Conservation (phyloP, 2,888 invertebrate species). For the Clistopyga incitator region DNA sequence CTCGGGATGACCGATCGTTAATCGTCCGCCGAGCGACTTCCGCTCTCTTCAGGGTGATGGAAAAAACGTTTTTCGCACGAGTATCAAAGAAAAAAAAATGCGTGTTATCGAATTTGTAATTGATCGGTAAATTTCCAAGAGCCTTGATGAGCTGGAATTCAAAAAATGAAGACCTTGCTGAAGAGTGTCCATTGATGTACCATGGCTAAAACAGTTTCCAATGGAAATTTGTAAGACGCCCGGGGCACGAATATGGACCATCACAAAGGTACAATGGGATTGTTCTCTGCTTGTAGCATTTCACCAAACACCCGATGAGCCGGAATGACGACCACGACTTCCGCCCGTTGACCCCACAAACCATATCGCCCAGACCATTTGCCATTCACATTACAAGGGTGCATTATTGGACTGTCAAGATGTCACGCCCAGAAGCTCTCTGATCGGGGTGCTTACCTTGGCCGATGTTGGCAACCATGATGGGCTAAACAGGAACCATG, state of each 20-base stretch:
- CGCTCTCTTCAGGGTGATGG: slow-evolving; percentile 47
- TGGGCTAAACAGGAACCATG: neutral
- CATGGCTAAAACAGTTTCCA: slow-evolving; percentile 13
- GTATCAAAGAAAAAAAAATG: no score
- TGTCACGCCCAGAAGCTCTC: slow-evolving; percentile 18
- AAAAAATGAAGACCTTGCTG: no score
- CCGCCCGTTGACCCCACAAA: slow-evolving; percentile 6
- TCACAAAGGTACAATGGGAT: slow-evolving; percentile 77
- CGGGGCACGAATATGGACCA: slow-evolving; percentile 49
- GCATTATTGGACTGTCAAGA: slow-evolving; percentile 30
- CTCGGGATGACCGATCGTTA: slow-evolving; percentile 72
- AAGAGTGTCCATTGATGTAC: slow-evolving; percentile 21
- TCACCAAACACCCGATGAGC: slow-evolving; percentile 75
- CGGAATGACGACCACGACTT: slow-evolving; percentile 57
- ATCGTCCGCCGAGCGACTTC: slow-evolving; percentile 70
- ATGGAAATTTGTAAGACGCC: slow-evolving; percentile 54
- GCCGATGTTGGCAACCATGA: slow-evolving; percentile 5
- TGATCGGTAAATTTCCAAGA: no score
- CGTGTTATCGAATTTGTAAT: neutral
- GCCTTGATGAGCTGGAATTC: no score
- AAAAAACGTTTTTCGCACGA: no score
- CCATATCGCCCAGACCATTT: neutral
- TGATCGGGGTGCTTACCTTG: slow-evolving; percentile 6
- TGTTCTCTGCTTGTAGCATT: slow-evolving; percentile 77
- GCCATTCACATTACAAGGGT: slow-evolving; percentile 7